Evolutionary conservation across 2,888 invertebrate genomes (phyloP).

Genomic region (Suillia variegata): DNA sequence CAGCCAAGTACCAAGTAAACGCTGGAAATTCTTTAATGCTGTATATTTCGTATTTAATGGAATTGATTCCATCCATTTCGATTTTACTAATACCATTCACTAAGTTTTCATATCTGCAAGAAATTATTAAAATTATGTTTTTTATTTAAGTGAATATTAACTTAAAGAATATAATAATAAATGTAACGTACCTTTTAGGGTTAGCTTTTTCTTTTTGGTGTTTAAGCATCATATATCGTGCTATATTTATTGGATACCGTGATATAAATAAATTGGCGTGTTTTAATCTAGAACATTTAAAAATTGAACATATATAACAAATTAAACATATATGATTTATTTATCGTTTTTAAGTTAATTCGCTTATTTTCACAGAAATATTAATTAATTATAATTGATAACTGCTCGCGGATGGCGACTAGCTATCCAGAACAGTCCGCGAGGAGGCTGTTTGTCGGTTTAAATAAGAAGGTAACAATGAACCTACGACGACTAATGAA

Average conservation of each 20-base stretch:
- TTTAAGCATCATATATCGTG: constrained; percentile 93
- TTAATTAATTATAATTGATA: too few relatives aligned
- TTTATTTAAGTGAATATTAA: neutral
- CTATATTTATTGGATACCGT: constrained; percentile 89
- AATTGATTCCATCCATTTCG: constrained; percentile 85
- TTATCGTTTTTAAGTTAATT: too few relatives aligned
- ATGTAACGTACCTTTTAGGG: constrained; percentile 88
- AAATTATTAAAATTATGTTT: constrained; percentile 12
- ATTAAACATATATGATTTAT: too few relatives aligned
- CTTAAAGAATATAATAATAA: too few relatives aligned
- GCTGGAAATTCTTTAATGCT: constrained; percentile 72
- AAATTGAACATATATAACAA: neutral
- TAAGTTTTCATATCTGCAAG: constrained; percentile 80
- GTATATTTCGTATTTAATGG: constrained; percentile 77
- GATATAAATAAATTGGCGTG: constrained; percentile 86
- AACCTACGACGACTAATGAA: too few relatives aligned
- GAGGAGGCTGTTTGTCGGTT: too few relatives aligned
- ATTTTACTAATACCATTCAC: constrained; percentile 83
- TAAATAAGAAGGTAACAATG: too few relatives aligned
- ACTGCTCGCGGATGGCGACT: too few relatives aligned
- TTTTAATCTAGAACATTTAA: constrained; percentile 66
- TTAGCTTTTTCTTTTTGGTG: constrained; percentile 90
- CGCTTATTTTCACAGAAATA: too few relatives aligned
- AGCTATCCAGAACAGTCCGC: too few relatives aligned
- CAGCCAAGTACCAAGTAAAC: constrained; percentile 83